A percentile compares a stretch with the other conserved stretches of the same genome.
These are phyloP conservation scores for Epizoanthus fatuus DNA, from an alignment of 92 coral and sea anemone species.

Conservation along the genomic window DNA sequence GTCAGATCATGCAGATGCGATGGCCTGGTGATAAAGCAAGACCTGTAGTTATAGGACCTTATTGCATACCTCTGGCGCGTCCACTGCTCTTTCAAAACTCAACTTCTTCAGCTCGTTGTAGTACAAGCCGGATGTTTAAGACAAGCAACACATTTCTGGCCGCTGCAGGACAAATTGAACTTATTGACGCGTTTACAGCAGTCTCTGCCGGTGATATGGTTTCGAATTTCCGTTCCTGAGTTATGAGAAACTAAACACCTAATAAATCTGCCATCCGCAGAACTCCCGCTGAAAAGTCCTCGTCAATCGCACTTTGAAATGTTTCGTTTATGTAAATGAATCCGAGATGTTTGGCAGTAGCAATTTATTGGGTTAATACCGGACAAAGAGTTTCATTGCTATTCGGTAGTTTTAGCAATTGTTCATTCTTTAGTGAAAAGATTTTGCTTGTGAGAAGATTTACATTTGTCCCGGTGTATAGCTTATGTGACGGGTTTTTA, in stretches of 20 bases:
- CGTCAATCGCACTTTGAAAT: constrained; percentile 10
- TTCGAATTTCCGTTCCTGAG: constrained; percentile 79
- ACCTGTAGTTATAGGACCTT: too few species aligned
- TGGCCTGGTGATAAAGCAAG: constrained; percentile 1
- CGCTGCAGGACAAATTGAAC: constrained; percentile 8
- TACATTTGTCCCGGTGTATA: not conserved
- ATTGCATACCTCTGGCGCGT: not conserved
- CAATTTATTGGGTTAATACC: not conserved
- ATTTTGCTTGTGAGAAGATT: constrained; percentile 16
- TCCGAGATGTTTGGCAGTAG: not conserved
- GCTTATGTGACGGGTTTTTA: constrained; percentile 20
- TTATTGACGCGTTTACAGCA: constrained; percentile 10
- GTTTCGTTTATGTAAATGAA: constrained; percentile 29
- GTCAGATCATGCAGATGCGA: constrained; percentile 44
- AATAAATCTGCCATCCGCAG: constrained; percentile 72
- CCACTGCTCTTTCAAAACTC: not conserved
- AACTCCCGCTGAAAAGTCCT: constrained; percentile 30
- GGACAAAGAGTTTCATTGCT: constrained; percentile 30
- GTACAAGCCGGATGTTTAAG: constrained; percentile 22
- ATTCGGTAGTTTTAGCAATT: not conserved
- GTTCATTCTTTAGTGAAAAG: constrained; percentile 16
- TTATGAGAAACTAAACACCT: constrained; percentile 86
- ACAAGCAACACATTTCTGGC: constrained; percentile 18
- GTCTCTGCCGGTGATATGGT: constrained; percentile 46
- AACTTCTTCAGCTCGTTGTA: not conserved